Percentiles rank a stretch among this genome's conserved stretches.
Evolutionary conservation across 2,797 vertebrate species (phyloP).

Genomic region (Microchirus variegatus): DNA sequence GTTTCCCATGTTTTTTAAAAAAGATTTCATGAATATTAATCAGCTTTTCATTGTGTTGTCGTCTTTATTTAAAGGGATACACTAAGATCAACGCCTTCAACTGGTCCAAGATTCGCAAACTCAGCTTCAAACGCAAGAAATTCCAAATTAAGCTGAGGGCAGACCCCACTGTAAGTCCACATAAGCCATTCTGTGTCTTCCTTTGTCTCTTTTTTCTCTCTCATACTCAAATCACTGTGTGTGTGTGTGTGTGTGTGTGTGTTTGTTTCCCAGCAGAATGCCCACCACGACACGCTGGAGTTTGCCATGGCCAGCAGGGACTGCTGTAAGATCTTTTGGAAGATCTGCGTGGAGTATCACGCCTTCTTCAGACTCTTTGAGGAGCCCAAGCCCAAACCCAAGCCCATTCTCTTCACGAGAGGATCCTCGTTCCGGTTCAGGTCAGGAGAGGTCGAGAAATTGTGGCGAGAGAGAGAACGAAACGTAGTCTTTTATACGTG

Average conservation of each 20-base stretch:
- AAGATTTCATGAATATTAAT: too few relatives aligned
- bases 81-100: conserved; percentile 98
- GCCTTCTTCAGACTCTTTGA: conserved; percentile 98
- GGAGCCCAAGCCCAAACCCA: conserved; percentile 96
- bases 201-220: too few relatives aligned
- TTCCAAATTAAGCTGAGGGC: conserved; percentile 96
- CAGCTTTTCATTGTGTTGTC: neutral
- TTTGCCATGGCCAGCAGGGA: conserved; percentile 96
- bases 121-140: conserved; percentile 97
- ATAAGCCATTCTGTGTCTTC: too few relatives aligned
- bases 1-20: too few relatives aligned
- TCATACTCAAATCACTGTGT: neutral
- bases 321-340: conserved; percentile 98
- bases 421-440: conserved; percentile 99
- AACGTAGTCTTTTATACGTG: neutral
- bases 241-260: neutral
- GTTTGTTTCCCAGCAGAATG: conserved; percentile 55
- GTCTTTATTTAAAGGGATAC: conserved; percentile 82
- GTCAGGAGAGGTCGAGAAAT: conserved; percentile 64
- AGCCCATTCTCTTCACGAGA: conserved; percentile 94
- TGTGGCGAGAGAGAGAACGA: accelerated
- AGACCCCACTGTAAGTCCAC: conserved; percentile 89
- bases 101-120: conserved; percentile 97
- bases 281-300: conserved; percentile 93
- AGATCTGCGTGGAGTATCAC: conserved; percentile 98